A percentile compares a stretch with the other conserved stretches of the same genome.
These are phyloP conservation scores for Eueremaeus valkanovi DNA, from an alignment of 2,888 invertebrate species.

Conservation along the genomic window DNA sequence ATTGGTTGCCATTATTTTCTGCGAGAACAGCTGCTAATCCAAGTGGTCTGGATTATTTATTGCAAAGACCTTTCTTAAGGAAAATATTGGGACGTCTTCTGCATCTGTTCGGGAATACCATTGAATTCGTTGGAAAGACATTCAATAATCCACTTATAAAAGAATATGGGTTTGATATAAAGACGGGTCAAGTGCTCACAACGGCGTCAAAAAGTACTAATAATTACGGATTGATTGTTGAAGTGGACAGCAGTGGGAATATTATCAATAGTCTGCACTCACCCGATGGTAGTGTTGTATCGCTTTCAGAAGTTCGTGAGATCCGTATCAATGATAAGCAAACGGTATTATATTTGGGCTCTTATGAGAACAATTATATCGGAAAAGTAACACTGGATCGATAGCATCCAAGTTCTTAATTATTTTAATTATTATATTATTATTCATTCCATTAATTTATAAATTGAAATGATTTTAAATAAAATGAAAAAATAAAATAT, in stretches of 20 bases:
- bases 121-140: neutral
- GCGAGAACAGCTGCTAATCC: conserved; percentile 38
- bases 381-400: conserved; percentile 1
- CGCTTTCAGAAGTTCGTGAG: conserved; percentile 52
- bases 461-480: too few relatives aligned
- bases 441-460: too few relatives aligned
- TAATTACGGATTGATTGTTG: neutral
- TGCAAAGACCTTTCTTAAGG: conserved; percentile 40
- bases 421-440: too few relatives aligned
- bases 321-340: neutral
- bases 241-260: conserved; percentile 15
- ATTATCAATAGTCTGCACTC: conserved; percentile 45
- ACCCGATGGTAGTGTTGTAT: conserved; percentile 49
- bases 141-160: neutral
- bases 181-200: neutral
- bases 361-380: conserved; percentile 30
- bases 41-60: conserved; percentile 37
- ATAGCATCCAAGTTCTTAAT: too few relatives aligned
- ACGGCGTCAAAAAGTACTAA: neutral
- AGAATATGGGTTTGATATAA: neutral
- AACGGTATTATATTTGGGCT: conserved; percentile 33
- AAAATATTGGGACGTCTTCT: neutral
- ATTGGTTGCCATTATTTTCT: conserved; percentile 51
- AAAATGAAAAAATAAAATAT: too few relatives aligned
- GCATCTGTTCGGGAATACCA: neutral